Evolutionary conservation across 2,113 vertebrate species (phyloP).

Genomic region (Argyrosomus japonicus): DNA sequence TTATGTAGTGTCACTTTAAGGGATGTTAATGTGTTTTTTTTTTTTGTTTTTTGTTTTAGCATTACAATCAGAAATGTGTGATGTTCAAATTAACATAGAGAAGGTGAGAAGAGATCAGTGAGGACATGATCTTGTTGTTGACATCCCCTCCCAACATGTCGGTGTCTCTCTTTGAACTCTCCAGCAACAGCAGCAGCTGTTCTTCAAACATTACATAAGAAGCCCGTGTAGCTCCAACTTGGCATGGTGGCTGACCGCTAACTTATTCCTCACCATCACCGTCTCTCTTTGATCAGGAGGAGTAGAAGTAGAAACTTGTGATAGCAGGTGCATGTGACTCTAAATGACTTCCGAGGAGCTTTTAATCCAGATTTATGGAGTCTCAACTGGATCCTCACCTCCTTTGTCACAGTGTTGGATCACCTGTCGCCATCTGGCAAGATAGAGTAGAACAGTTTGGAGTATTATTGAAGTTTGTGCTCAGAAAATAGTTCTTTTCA

Average conservation of each 20-base stretch:
- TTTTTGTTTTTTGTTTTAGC: neutral
- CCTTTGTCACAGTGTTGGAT: neutral
- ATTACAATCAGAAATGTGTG: neutral
- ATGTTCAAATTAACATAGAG: neutral
- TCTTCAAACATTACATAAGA: constrained; percentile 46
- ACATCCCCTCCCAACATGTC: constrained; percentile 2
- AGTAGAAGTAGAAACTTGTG: neutral
- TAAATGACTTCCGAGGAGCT: neutral
- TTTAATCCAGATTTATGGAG: neutral
- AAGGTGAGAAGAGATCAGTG: constrained; percentile 2
- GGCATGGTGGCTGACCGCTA: constrained; percentile 35
- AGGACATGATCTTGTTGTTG: constrained; percentile 39
- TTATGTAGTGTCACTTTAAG: neutral
- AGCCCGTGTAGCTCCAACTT: constrained; percentile 17
- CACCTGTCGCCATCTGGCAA: neutral
- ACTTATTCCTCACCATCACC: constrained; percentile 48
- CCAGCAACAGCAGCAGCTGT: constrained; percentile 65
- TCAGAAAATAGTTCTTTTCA: no score
- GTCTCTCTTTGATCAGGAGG: constrained; percentile 47
- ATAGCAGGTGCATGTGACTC: constrained; percentile 10
- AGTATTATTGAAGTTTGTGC: neutral
- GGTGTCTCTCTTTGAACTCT: constrained; percentile 37
- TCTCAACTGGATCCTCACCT: neutral
- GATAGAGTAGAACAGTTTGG: neutral
- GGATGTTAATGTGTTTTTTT: no score